A percentile compares a stretch with the other conserved stretches of the same genome.
These are phyloP conservation scores for Drosophila flavopinicola DNA, from an alignment of 2,888 invertebrate species.

Conservation along the genomic window DNA sequence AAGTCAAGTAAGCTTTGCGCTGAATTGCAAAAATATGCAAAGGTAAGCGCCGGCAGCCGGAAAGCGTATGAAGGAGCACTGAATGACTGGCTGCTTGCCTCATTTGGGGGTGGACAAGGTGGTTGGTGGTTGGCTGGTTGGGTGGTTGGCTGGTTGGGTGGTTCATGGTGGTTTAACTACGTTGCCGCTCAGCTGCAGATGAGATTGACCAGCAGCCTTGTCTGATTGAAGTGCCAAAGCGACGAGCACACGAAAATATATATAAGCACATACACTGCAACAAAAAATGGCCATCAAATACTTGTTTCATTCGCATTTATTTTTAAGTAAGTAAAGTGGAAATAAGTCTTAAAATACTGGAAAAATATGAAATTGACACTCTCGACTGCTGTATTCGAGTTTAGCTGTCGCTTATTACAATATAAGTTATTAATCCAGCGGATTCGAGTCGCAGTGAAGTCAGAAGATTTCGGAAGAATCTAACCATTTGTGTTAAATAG, in stretches of 20 bases:
- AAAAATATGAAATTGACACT: no score
- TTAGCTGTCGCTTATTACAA: no score
- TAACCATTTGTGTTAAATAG: no score
- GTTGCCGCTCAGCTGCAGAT: constrained; percentile 18
- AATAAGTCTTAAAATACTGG: no score
- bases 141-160: not conserved
- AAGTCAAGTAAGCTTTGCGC: constrained; percentile 76
- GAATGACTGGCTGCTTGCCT: constrained; percentile 22
- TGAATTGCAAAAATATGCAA: constrained; percentile 82
- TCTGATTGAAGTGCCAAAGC: constrained; percentile 57
- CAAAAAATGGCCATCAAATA: no score
- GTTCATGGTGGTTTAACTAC: constrained; percentile 15
- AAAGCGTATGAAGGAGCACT: constrained; percentile 27
- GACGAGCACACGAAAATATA: constrained; percentile 26
- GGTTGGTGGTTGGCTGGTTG: constrained; percentile 3
- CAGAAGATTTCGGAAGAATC: no score
- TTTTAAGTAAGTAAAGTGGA: no score
- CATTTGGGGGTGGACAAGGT: no score
- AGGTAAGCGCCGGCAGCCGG: constrained; percentile 62
- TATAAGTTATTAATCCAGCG: no score
- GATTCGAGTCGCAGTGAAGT: no score
- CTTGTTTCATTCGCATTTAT: no score
- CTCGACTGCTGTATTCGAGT: no score
- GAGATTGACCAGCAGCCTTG: constrained; percentile 35
- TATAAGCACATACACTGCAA: not conserved